A percentile compares a stretch with the other conserved stretches of the same genome.
These are phyloP conservation scores for Clivina fossor DNA, from an alignment of 2,888 invertebrate species.

Conservation along the genomic window DNA sequence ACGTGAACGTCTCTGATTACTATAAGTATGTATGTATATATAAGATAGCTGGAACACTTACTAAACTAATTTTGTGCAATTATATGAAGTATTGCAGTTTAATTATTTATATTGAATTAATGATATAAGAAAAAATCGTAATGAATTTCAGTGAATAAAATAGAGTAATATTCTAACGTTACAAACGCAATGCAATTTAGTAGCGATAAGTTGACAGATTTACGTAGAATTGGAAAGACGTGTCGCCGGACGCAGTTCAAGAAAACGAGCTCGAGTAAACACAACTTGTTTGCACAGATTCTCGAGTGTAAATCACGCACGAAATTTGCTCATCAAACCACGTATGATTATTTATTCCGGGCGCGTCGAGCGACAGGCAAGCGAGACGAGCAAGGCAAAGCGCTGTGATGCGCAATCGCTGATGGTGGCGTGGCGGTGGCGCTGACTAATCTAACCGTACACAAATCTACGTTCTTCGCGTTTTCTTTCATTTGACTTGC, in stretches of 20 bases:
- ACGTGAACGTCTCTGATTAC: no score
- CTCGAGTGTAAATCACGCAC: conserved; percentile 26
- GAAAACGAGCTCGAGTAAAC: conserved; percentile 12
- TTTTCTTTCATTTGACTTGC: conserved; percentile 26
- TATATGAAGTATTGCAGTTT: no score
- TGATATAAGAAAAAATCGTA: no score
- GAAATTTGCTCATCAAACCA: conserved; percentile 28
- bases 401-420: not conserved
- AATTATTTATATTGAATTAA: no score
- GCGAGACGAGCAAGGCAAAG: no score
- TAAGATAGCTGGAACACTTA: no score
- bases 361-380: conserved; percentile 12
- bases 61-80: no score
- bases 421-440: conserved; percentile 15
- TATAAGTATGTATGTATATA: no score
- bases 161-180: no score
- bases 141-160: no score
- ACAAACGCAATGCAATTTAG: no score
- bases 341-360: conserved; percentile 27
- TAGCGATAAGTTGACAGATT: no score
- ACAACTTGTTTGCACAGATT: conserved; percentile 24
- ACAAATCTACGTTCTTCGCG: conserved; percentile 19
- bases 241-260: not conserved
- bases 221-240: not conserved
- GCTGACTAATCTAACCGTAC: conserved; percentile 26